Percentiles rank a stretch among this genome's conserved stretches.
Evolutionary conservation across 2,888 invertebrate species (phyloP).

Genomic region (Phytoseiulus persimilis): DNA sequence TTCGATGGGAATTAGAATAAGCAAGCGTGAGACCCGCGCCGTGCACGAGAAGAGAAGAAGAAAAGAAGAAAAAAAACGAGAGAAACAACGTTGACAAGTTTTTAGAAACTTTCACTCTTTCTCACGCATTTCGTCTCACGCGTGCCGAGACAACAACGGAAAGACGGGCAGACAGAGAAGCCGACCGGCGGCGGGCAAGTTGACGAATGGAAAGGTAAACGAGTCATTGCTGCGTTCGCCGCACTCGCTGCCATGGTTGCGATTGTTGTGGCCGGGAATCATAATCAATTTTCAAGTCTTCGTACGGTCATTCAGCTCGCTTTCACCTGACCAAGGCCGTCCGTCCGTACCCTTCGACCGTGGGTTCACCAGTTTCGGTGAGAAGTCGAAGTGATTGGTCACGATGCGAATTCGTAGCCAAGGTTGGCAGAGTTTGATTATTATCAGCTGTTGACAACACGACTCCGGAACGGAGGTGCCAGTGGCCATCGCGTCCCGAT

Average conservation of each 20-base stretch:
- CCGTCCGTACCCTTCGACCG: neutral
- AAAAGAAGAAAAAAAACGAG: neutral
- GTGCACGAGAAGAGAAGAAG: neutral
- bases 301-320: neutral
- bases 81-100: neutral
- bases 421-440: neutral
- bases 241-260: neutral
- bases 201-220: neutral
- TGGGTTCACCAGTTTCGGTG: neutral
- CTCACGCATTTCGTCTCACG: neutral
- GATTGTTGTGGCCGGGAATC: too few relatives aligned
- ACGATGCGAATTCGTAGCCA: neutral
- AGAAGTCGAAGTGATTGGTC: neutral
- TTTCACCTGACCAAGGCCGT: neutral
- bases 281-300: neutral
- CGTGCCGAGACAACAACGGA: neutral
- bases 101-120: neutral
- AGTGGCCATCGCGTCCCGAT: too few relatives aligned
- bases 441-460: too few relatives aligned
- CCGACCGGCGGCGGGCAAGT: neutral
- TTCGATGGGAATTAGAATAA: neutral
- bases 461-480: too few relatives aligned
- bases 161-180: neutral
- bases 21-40: neutral
- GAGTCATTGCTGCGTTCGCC: neutral